phyloP scores from a whole-genome alignment of 2,797 vertebrate genomes.

The Gastrophryne carolinensis region DNA sequence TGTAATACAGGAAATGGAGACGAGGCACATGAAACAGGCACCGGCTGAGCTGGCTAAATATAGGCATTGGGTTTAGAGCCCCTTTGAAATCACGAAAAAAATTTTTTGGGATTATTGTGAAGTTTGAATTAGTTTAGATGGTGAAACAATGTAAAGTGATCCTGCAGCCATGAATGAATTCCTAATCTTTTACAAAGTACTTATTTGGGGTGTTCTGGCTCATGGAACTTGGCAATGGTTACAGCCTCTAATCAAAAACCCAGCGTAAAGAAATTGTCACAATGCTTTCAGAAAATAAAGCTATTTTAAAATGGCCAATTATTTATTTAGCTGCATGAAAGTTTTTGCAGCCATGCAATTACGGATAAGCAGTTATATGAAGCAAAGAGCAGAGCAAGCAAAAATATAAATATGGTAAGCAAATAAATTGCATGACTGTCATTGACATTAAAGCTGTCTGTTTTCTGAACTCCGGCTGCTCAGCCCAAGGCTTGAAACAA shows the following conservation, averaged over 20 bases:
- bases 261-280: slow-evolving; percentile 28
- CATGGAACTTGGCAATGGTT: slow-evolving; percentile 19
- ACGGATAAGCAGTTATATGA: slow-evolving; percentile 59
- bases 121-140: background rate
- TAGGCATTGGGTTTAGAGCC: too few species aligned
- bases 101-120: too few species aligned
- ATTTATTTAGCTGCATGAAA: slow-evolving; percentile 68
- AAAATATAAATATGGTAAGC: slow-evolving; percentile 63
- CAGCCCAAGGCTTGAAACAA: slow-evolving; percentile 67
- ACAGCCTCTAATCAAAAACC: slow-evolving; percentile 13
- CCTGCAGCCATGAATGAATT: slow-evolving; percentile 20
- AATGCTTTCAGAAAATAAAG: slow-evolving; percentile 36
- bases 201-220: slow-evolving; percentile 10
- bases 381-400: slow-evolving; percentile 63
- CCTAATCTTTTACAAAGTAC: background rate
- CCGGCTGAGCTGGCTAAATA: too few species aligned
- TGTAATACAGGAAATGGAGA: too few species aligned
- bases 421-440: slow-evolving; percentile 67
- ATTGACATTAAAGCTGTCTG: slow-evolving; percentile 70
- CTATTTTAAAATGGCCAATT: slow-evolving; percentile 60
- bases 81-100: too few species aligned
- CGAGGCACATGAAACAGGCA: too few species aligned
- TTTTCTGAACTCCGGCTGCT: slow-evolving; percentile 66
- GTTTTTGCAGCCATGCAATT: slow-evolving; percentile 64
- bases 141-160: background rate